A percentile compares a stretch with the other conserved stretches of the same genome.
Conservation (phyloP, 2,113 vertebrate genomes). For the Clarias magur region DNA sequence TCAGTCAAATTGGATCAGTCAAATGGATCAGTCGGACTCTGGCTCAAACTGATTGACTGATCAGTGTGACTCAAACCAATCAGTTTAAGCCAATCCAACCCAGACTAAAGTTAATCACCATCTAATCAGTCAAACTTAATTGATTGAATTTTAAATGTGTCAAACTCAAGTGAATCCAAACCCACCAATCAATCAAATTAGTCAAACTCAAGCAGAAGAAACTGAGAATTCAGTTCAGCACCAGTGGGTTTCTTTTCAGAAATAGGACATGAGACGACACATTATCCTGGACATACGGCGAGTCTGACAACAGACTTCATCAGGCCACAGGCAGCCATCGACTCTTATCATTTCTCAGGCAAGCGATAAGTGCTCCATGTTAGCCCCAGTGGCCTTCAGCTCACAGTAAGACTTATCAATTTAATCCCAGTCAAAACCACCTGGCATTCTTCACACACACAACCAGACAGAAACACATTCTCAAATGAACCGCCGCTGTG, state of each 20-base stretch:
- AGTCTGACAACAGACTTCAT: slow-evolving; percentile 58
- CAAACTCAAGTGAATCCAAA: not conserved
- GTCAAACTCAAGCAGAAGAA: not conserved
- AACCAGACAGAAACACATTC: slow-evolving; percentile 3
- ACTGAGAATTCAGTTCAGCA: not conserved
- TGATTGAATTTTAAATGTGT: too few species aligned
- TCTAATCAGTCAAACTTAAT: not conserved
- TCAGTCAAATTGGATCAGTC: not conserved
- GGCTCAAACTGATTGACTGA: not conserved
- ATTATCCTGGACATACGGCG: slow-evolving; percentile 61
- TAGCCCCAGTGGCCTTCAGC: slow-evolving; percentile 25
- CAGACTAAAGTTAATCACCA: too few species aligned
- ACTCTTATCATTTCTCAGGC: slow-evolving; percentile 34
- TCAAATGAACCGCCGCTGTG: not conserved
- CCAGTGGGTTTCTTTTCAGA: slow-evolving; percentile 34
- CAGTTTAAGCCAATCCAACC: too few species aligned
- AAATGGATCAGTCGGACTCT: not conserved
- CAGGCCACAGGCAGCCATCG: slow-evolving; percentile 13
- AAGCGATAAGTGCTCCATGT: slow-evolving; percentile 35
- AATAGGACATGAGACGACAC: slow-evolving; percentile 1
- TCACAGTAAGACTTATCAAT: slow-evolving; percentile 31
- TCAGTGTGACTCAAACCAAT: too few species aligned
- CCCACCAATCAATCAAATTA: not conserved
- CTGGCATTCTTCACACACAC: slow-evolving; percentile 30
- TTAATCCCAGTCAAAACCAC: slow-evolving; percentile 13